Percentiles rank a stretch among this genome's conserved stretches.
Evolutionary conservation across 2,888 invertebrate genomes (phyloP).

Genomic region (Bembecia ichneumoniformis): DNA sequence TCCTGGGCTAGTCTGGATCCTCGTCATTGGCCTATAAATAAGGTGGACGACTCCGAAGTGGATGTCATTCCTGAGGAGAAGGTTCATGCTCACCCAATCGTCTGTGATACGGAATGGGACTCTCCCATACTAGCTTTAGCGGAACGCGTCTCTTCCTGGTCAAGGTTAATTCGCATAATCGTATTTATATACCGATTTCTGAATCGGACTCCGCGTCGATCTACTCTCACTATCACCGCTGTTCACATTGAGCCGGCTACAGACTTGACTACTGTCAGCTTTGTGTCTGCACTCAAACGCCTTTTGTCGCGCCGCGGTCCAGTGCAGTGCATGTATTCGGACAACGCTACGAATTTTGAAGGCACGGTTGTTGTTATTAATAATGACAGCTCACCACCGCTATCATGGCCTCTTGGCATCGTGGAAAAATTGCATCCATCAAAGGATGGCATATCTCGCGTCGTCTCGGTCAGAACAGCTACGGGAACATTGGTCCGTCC

Average conservation of each 20-base stretch:
- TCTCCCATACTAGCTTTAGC: neutral
- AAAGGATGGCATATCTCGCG: slow-evolving; percentile 1
- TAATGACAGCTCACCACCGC: too few species aligned
- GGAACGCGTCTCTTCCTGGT: slow-evolving; percentile 1
- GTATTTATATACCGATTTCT: neutral
- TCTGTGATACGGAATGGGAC: neutral
- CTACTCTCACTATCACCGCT: slow-evolving; percentile 2
- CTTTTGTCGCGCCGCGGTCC: slow-evolving; percentile 5
- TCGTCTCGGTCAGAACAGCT: slow-evolving; percentile 3
- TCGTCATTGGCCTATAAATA: neutral
- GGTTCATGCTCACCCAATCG: neutral
- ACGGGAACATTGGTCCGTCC: slow-evolving; percentile 3
- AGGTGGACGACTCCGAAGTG: neutral
- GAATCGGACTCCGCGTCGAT: neutral
- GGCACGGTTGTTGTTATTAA: too few species aligned
- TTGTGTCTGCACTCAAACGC: slow-evolving; percentile 5
- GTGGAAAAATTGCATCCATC: too few species aligned
- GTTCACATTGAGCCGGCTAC: slow-evolving; percentile 1
- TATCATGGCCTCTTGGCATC: too few species aligned
- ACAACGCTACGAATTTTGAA: slow-evolving; percentile 3
- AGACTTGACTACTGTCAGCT: neutral
- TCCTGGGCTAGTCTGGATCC: slow-evolving; percentile 1
- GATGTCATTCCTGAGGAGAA: slow-evolving; percentile 5
- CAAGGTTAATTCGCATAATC: neutral
- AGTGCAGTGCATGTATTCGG: slow-evolving; percentile 2